A percentile compares a stretch with the other conserved stretches of the same genome.
These are phyloP conservation scores for Drosophila monieri DNA, from an alignment of 2,888 invertebrate genomes.

Conservation along the genomic window DNA sequence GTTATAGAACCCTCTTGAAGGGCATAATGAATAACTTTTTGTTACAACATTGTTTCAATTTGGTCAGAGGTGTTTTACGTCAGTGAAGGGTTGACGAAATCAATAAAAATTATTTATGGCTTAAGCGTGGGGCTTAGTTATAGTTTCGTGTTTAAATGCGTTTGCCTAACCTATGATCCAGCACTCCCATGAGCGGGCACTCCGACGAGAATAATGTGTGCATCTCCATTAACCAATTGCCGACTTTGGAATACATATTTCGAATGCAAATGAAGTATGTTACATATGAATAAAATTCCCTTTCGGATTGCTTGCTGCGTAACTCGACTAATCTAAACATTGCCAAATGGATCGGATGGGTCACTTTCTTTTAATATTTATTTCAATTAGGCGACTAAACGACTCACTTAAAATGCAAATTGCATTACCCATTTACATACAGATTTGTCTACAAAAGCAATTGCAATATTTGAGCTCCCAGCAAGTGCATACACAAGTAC, in stretches of 20 bases:
- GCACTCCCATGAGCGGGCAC: background rate
- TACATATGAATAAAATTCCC: constrained; percentile 12
- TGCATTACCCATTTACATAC: constrained; percentile 54
- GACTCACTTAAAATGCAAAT: constrained; percentile 79
- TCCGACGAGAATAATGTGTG: constrained; percentile 5
- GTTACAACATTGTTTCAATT: background rate
- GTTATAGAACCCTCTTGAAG: too few species aligned
- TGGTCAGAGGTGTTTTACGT: background rate
- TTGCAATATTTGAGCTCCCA: constrained; percentile 36
- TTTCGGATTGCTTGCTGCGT: background rate
- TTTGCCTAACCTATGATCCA: background rate
- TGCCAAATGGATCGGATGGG: constrained; percentile 46
- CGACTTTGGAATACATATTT: constrained; percentile 6
- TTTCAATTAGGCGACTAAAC: constrained; percentile 72
- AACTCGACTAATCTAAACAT: constrained; percentile 24
- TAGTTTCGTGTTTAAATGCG: constrained; percentile 7
- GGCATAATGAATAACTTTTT: background rate
- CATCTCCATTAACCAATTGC: constrained; percentile 17
- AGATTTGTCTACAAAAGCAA: constrained; percentile 47
- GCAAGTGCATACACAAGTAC: constrained; percentile 21
- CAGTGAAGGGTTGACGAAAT: background rate
- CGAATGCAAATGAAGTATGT: constrained; percentile 14
- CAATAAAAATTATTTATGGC: constrained; percentile 7
- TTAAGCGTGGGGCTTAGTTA: background rate
- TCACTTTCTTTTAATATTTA: constrained; percentile 52